phyloP scores from a whole-genome alignment of 1,140 invertebrate genomes.

The Zophobas atratus region DNA sequence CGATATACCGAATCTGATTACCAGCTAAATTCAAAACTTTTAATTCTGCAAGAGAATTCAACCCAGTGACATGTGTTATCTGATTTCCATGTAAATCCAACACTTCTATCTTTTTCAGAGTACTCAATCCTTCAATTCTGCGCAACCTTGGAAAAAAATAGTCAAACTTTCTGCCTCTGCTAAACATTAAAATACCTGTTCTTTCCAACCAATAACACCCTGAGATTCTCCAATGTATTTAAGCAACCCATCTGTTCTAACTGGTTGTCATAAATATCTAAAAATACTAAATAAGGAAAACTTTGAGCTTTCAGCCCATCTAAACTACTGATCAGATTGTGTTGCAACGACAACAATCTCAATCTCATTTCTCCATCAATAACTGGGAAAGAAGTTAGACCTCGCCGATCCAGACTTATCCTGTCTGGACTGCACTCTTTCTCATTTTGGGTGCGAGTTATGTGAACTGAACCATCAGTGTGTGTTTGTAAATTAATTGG shows the following conservation, averaged over 20 bases:
- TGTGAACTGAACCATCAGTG: slow-evolving; percentile 70
- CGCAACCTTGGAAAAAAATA: slow-evolving; percentile 73
- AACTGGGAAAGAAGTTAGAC: slow-evolving; percentile 83
- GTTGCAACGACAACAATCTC: slow-evolving; percentile 89
- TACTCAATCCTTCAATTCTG: slow-evolving; percentile 82
- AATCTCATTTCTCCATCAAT: slow-evolving; percentile 85
- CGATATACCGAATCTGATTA: slow-evolving; percentile 86
- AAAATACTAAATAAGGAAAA: slow-evolving; percentile 87
- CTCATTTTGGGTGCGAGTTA: slow-evolving; percentile 77
- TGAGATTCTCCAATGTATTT: slow-evolving; percentile 80
- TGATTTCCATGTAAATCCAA: slow-evolving; percentile 93
- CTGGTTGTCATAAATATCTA: slow-evolving; percentile 96
- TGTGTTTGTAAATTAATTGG: slow-evolving; percentile 61
- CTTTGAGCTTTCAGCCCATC: slow-evolving; percentile 74
- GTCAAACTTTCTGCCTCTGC: slow-evolving; percentile 19
- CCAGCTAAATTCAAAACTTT: slow-evolving; percentile 94
- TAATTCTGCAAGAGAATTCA: slow-evolving; percentile 77
- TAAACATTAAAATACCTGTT: slow-evolving; percentile 74
- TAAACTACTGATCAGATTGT: slow-evolving; percentile 89
- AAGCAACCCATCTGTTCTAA: slow-evolving; percentile 87
- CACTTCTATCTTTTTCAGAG: slow-evolving; percentile 85
- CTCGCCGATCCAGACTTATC: slow-evolving; percentile 83
- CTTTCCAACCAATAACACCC: slow-evolving; percentile 91
- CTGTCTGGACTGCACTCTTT: slow-evolving; percentile 83
- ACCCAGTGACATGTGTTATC: slow-evolving; percentile 77